Evolutionary conservation across 2,888 invertebrate genomes (phyloP).

Genomic region (Micropterix aruncella): DNA sequence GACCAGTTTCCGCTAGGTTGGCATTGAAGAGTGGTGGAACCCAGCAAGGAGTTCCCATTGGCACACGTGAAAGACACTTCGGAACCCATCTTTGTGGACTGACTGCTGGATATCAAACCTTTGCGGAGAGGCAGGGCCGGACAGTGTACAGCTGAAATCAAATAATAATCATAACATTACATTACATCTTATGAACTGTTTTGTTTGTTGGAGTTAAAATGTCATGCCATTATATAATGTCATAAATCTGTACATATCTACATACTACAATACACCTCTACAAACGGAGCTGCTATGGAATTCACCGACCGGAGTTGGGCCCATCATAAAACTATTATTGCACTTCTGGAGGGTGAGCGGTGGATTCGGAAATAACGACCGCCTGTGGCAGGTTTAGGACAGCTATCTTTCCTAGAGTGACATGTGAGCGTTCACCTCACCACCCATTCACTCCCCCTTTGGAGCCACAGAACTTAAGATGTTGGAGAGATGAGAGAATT

Average conservation of each 20-base stretch:
- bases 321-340: no score
- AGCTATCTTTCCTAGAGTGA: no score
- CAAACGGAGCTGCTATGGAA: no score
- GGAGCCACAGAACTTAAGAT: no score
- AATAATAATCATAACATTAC: not conserved
- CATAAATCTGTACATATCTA: not conserved
- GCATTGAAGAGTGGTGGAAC: constrained; percentile 57
- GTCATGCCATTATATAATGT: constrained; percentile 4
- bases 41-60: constrained; percentile 69
- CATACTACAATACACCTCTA: no score
- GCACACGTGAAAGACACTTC: constrained; percentile 61
- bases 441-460: no score
- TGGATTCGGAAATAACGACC: no score
- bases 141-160: constrained; percentile 54
- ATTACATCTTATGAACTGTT: not conserved
- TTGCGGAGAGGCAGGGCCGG: constrained; percentile 57
- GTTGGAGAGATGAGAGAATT: no score
- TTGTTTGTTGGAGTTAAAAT: not conserved
- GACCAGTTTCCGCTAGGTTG: constrained; percentile 83
- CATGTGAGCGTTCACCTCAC: no score
- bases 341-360: no score
- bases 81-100: constrained; percentile 60
- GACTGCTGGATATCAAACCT: constrained; percentile 56
- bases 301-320: no score
- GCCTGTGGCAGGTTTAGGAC: no score